Evolutionary conservation across 2,113 vertebrate genomes (phyloP).

Genomic region (Gymnocephalus cernua): DNA sequence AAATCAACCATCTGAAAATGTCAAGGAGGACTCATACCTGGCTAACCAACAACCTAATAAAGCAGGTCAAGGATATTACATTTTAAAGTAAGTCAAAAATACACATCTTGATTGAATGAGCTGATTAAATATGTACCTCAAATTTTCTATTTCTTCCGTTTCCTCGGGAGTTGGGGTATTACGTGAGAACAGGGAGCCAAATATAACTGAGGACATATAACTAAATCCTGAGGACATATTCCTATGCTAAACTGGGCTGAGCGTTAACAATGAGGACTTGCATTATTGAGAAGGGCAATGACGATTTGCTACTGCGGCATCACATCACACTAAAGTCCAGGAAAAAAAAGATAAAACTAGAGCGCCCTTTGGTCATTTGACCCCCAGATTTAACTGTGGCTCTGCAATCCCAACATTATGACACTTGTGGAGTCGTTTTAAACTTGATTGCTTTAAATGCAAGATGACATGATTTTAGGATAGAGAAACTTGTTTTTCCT

Average conservation of each 20-base stretch:
- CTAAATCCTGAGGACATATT: conserved; percentile 36
- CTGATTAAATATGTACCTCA: conserved; percentile 36
- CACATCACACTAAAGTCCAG: not conserved
- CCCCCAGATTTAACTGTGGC: not conserved
- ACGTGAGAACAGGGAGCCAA: conserved; percentile 26
- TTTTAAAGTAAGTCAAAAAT: not conserved
- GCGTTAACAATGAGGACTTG: conserved; percentile 38
- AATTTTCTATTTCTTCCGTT: conserved; percentile 14
- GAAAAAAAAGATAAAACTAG: not conserved
- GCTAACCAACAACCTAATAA: not conserved
- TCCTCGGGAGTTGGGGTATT: not conserved
- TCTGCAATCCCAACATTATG: not conserved
- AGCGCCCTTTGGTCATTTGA: not conserved
- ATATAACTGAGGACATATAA: conserved; percentile 57
- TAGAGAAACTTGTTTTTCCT: not conserved
- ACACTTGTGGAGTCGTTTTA: not conserved
- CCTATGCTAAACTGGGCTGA: conserved; percentile 33
- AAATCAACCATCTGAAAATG: conserved; percentile 56
- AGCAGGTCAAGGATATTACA: conserved; percentile 1
- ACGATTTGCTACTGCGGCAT: conserved; percentile 4
- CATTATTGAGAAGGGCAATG: conserved; percentile 50
- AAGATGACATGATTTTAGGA: not conserved
- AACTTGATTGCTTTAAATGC: not conserved
- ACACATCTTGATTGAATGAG: not conserved
- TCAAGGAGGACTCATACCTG: conserved; percentile 25